Conservation (phyloP, 2,797 vertebrate species). For the Pseudochirops corinnae region DNA sequence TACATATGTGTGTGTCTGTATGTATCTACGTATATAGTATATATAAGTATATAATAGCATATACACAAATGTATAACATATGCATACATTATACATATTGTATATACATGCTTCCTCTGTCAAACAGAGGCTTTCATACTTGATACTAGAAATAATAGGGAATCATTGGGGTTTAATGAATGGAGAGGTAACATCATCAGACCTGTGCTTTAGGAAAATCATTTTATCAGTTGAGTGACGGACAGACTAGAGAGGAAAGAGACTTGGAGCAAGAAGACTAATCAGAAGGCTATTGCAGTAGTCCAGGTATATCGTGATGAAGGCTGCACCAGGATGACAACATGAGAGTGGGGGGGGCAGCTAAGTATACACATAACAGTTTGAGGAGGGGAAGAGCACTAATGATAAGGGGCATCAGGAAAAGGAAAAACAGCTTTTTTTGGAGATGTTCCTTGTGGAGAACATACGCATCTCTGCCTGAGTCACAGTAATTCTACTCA, state of each 20-base stretch:
- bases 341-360: neutral
- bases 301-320: neutral
- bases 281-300: neutral
- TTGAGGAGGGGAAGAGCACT: neutral
- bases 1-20: too few relatives aligned
- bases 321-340: neutral
- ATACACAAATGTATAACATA: neutral
- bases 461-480: neutral
- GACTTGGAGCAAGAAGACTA: neutral
- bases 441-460: neutral
- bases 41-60: neutral
- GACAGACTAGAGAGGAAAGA: neutral
- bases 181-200: neutral
- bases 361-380: neutral
- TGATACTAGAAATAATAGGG: neutral
- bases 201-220: neutral
- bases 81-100: neutral
- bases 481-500: neutral
- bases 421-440: neutral
- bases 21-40: neutral
- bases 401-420: neutral
- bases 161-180: neutral
- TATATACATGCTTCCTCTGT: neutral
- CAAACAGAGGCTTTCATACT: neutral
- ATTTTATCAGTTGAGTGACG: neutral